Percentiles rank a stretch among this genome's conserved stretches.
Conservation (phyloP, 1,140 invertebrate species). For the Helicoverpa armigera region DNA sequence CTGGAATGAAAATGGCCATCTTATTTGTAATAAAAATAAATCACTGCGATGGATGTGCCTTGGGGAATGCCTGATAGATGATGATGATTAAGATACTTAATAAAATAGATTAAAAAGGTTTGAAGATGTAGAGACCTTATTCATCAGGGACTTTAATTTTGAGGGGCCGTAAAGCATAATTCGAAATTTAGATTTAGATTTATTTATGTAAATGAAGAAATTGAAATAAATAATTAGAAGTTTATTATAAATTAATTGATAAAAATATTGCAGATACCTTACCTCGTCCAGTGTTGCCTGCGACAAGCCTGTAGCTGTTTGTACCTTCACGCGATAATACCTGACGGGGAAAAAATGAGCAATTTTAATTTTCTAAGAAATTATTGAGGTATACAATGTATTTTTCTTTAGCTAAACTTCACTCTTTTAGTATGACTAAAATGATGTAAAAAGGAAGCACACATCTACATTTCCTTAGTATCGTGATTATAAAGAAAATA, state of each 20-base stretch:
- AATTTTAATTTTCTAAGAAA: neutral
- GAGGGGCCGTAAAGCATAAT: too few species aligned
- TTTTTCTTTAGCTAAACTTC: too few species aligned
- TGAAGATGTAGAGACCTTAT: too few species aligned
- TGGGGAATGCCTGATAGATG: too few species aligned
- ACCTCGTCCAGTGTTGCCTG: slow-evolving; percentile 92
- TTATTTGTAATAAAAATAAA: neutral
- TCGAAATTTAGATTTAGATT: too few species aligned
- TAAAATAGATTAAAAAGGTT: too few species aligned
- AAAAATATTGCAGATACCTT: slow-evolving; percentile 26
- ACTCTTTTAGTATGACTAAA: neutral
- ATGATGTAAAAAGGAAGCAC: neutral
- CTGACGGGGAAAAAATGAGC: slow-evolving; percentile 46
- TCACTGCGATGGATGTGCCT: neutral
- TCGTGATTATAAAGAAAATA: neutral
- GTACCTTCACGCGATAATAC: slow-evolving; percentile 85
- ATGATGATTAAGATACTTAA: too few species aligned
- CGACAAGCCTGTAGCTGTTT: slow-evolving; percentile 87
- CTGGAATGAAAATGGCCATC: slow-evolving; percentile 55
- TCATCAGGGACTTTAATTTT: too few species aligned
- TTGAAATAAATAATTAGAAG: too few species aligned
- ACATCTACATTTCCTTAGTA: too few species aligned
- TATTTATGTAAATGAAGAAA: too few species aligned
- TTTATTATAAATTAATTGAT: too few species aligned
- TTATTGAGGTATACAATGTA: neutral